These are phyloP conservation scores for Beris chalybata DNA, from an alignment of 2,888 invertebrate genomes.

Conservation along the genomic window DNA sequence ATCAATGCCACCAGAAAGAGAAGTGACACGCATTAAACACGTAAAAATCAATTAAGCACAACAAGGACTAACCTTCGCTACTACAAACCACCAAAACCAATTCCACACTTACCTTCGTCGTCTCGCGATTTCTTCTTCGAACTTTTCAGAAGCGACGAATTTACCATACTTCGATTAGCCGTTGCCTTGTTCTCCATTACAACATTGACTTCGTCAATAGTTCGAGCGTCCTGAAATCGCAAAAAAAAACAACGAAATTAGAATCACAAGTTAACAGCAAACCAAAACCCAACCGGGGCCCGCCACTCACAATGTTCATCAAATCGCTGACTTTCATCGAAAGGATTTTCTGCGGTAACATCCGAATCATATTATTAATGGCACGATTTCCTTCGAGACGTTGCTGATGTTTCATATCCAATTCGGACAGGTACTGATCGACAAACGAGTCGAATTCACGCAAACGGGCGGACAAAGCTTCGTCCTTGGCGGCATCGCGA, in stretches of 20 bases:
- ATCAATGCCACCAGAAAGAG: no score
- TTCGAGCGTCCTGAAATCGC: conserved; percentile 35
- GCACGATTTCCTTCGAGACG: conserved; percentile 36
- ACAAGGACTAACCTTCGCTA: no score
- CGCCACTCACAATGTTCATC: conserved; percentile 43
- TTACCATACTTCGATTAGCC: conserved; percentile 18
- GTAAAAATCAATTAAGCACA: no score
- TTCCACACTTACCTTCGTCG: conserved; percentile 35
- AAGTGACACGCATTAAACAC: no score
- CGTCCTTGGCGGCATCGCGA: conserved; percentile 52
- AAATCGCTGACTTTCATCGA: conserved; percentile 49
- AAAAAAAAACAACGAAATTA: conserved; percentile 5
- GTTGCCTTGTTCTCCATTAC: not conserved
- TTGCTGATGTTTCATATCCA: conserved; percentile 44
- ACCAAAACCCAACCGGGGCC: conserved; percentile 14
- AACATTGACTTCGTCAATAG: conserved; percentile 35
- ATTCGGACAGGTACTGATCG: conserved; percentile 44
- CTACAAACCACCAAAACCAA: no score
- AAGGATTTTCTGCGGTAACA: conserved; percentile 44
- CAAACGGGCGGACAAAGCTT: conserved; percentile 45
- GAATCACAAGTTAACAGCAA: not conserved
- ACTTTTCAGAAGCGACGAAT: conserved; percentile 24
- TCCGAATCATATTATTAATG: conserved; percentile 10
- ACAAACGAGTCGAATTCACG: conserved; percentile 48
- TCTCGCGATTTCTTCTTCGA: conserved; percentile 33